Evolutionary conservation across 1,140 invertebrate species (phyloP).

Genomic region (Tetragnatha versicolor): DNA sequence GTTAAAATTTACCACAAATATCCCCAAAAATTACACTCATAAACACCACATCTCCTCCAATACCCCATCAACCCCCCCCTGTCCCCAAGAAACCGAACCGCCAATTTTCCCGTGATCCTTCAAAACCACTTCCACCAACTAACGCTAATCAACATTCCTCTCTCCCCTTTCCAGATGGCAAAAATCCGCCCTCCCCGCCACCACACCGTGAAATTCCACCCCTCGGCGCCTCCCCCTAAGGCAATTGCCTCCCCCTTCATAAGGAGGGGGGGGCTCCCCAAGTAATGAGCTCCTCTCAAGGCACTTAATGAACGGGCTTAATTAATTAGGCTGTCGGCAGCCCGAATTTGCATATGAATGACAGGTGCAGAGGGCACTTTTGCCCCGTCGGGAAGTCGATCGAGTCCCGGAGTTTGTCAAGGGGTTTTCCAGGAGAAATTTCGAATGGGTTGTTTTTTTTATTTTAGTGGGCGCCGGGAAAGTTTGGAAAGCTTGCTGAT

Average conservation of each 20-base stretch:
- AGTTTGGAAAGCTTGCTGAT: background rate
- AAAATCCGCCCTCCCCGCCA: slow-evolving; percentile 4
- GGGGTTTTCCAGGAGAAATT: background rate
- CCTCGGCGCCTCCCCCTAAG: background rate
- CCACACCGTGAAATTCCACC: background rate
- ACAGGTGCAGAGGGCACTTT: slow-evolving; percentile 34
- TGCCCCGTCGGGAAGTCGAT: slow-evolving; percentile 14
- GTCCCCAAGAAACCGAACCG: no score
- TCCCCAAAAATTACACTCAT: no score
- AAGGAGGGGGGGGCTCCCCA: background rate
- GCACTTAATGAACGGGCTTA: slow-evolving; percentile 37
- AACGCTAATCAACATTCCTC: background rate
- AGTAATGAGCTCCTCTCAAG: slow-evolving; percentile 30
- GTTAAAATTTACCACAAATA: no score
- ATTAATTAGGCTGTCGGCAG: slow-evolving; percentile 41
- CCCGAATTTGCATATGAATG: slow-evolving; percentile 34
- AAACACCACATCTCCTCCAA: no score
- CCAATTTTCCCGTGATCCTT: no score
- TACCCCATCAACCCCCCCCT: no score
- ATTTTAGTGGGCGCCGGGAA: no score
- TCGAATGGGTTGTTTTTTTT: background rate
- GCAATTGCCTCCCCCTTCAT: slow-evolving; percentile 1
- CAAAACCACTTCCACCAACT: background rate
- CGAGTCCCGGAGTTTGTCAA: background rate
- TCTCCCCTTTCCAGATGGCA: background rate